Base-by-base conservation (phyloP, 1,140 invertebrate species). In the Drosophila watanabei region DNA sequence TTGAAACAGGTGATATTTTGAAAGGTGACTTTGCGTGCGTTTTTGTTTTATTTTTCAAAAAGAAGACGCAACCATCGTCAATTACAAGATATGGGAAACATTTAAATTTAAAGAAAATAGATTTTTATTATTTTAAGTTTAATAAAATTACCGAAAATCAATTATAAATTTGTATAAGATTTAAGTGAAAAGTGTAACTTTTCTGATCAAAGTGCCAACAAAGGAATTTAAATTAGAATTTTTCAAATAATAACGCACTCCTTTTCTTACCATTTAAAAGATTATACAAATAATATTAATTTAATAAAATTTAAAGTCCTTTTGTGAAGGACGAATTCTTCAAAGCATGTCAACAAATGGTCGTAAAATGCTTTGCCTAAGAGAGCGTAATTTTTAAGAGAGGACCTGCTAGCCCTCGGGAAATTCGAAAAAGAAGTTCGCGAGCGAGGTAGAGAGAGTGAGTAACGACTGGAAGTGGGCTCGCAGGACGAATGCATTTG, bases 311-410 rank as follows among this genome's bases (percentile, higher is more conserved):
- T 60, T 24, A 13, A 60, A 14, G 28, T 1, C 6, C 13, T 10
- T 0, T 13, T 4, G 0, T 28, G 4, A 6, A 28, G 46, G 24
- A 7, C 20, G 7, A 49, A 32, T 32, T 24, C n/a, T 0, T 46
- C n/a, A 65, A 49, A 76, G 73, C 68, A 63, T 84, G 77, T 68
- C 81, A 76, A 69, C 64, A 76, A 65, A 63, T 68, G 39, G 61
- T 61, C 66, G 41, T 32, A 43, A 39, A 77, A 45, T 41, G 61
- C 54, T 51, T 24, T 4, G 3, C 32, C 18, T 43, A 63, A 71
- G 73, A 65, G 54, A 51, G 28, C 37, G 0, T 5, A 7, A 16
- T 4, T 2, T 24, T 39, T 37, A 63, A 68, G 79, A 66, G 54
- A 52, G 16, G 30, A 5, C 28, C 13, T 24, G 52, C 2, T 16